These are phyloP conservation scores for Gadopsis marmoratus DNA, from an alignment of 2,797 vertebrate genomes.

Conservation along the genomic window DNA sequence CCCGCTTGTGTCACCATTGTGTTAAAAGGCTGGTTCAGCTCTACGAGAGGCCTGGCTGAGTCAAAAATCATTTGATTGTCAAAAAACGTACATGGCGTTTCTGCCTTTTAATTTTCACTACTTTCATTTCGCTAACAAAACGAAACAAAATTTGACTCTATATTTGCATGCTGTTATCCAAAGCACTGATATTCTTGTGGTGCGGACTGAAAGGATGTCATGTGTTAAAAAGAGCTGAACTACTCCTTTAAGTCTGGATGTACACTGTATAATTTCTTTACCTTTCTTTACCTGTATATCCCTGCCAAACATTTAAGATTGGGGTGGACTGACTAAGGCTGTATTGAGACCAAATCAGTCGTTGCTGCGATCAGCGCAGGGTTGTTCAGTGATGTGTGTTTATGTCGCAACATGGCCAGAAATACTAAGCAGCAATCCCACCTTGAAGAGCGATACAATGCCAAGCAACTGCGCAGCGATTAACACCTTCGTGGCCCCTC, in stretches of 20 bases:
- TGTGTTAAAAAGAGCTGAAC: constrained; percentile 52
- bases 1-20: constrained; percentile 44
- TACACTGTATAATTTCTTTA: constrained; percentile 25
- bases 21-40: constrained; percentile 54
- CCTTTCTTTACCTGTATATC: constrained; percentile 34
- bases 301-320: constrained; percentile 13
- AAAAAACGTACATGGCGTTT: rapidly evolving
- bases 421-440: too few species aligned
- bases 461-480: too few species aligned
- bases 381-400: too few species aligned
- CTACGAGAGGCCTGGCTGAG: constrained; percentile 36
- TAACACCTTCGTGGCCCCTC: too few species aligned
- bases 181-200: neutral
- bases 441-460: too few species aligned
- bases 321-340: constrained; percentile 1
- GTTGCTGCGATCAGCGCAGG: too few species aligned
- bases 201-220: neutral
- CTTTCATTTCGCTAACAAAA: neutral
- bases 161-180: neutral
- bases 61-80: neutral
- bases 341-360: too few species aligned
- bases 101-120: neutral
- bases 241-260: constrained; percentile 24
- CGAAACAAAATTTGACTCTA: neutral
- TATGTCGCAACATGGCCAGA: too few species aligned